phyloP scores from a whole-genome alignment of 1,140 invertebrate genomes.

The Apis florea region DNA sequence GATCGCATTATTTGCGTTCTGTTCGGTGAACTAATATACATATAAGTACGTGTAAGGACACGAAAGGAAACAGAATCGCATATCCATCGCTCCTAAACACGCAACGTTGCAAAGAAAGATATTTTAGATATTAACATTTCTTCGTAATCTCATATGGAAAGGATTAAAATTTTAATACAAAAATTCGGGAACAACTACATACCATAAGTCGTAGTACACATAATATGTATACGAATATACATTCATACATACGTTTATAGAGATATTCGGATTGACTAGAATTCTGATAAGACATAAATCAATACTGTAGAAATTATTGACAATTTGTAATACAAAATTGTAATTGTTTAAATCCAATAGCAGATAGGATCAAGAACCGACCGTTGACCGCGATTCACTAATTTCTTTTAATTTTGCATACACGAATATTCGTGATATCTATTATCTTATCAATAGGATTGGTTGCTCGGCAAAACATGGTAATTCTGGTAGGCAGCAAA shows the following conservation, averaged over 20 bases:
- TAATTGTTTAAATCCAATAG: background rate
- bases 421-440: constrained; percentile 14
- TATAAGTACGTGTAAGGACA: background rate
- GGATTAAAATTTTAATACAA: background rate
- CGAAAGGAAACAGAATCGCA: background rate
- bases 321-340: background rate
- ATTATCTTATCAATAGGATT: background rate
- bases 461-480: constrained; percentile 53
- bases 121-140: background rate
- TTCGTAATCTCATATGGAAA: background rate
- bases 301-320: background rate
- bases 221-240: background rate
- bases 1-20: too few relatives aligned
- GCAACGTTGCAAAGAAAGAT: background rate
- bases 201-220: background rate
- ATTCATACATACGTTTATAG: background rate
- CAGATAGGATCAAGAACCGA: background rate
- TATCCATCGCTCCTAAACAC: background rate
- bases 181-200: background rate
- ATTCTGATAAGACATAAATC: background rate
- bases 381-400: background rate
- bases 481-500: constrained; percentile 62
- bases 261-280: too few relatives aligned
- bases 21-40: background rate
- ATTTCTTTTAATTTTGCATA: background rate